These are phyloP conservation scores for Apistogramma diplotaenia DNA, from an alignment of 2,113 vertebrate species.

Conservation along the genomic window DNA sequence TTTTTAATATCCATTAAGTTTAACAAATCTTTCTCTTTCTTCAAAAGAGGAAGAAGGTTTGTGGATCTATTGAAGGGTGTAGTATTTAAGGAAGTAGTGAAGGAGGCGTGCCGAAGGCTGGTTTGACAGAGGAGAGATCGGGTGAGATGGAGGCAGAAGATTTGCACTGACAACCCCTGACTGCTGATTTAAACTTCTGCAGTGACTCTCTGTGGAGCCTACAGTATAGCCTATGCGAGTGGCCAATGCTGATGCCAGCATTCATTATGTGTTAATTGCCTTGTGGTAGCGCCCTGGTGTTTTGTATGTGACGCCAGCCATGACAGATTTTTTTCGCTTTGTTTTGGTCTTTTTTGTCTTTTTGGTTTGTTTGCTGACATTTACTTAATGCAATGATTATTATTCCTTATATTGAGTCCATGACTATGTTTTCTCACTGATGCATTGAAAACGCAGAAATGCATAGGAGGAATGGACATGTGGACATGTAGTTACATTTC, in stretches of 20 bases:
- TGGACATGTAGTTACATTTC: background rate
- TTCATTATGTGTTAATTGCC: too few species aligned
- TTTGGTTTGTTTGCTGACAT: background rate
- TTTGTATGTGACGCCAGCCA: background rate
- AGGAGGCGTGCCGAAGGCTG: too few species aligned
- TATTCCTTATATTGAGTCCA: background rate
- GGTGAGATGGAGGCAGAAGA: too few species aligned
- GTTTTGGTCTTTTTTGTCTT: background rate
- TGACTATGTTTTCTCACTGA: background rate
- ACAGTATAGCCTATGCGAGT: background rate
- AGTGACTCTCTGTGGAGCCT: background rate
- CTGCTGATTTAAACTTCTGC: background rate
- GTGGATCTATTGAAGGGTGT: too few species aligned
- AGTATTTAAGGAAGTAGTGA: too few species aligned
- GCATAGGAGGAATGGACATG: background rate
- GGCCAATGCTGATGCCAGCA: background rate
- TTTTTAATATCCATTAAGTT: too few species aligned
- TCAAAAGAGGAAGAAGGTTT: too few species aligned
- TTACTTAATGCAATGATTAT: background rate
- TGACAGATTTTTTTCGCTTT: rapidly evolving
- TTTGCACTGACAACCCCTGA: too few species aligned
- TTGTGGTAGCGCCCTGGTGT: background rate
- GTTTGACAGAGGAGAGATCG: too few species aligned
- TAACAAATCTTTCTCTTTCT: too few species aligned
- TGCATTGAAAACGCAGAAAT: background rate